Base-by-base conservation (phyloP, 2,888 invertebrate genomes). In the Drosophila histrio region DNA sequence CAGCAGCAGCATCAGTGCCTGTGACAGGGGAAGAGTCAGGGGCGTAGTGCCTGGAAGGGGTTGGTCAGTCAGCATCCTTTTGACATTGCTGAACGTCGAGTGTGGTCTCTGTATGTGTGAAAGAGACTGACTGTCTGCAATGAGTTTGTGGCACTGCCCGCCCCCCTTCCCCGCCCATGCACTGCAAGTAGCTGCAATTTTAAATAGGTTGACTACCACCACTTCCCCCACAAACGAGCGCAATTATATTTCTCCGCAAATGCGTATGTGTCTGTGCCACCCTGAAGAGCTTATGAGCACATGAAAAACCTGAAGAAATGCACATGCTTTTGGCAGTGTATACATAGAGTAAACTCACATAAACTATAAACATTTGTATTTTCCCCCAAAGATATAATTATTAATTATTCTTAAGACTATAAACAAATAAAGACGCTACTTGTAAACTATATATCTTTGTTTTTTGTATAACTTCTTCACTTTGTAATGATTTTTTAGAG, bases 151-250 rank as follows among this genome's bases (percentile, higher is more conserved):
- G 28, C 30, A 19, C 15, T 39, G 21, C 19, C 26, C 21, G 5
- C 17, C 49, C 46, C 38, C 41, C 11, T 19, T 9, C 7, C 34
- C 24, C 54, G 8, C 28, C 53, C 43, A 36, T 44, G 30, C 57
- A 43, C 44, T 72, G 73, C 67, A 73, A 76, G 73, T 68, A 72
- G 74, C 85, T 84, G 85, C 85, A 86, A 64, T 80, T 75, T 82
- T 50, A 39, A 62, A 66, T 71, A 72, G 58, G 26, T 50, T 66
- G 60, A 52, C 54, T 41, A 50, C 41, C 49, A 24, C 41, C 17
- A 13, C 5, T 15, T 3, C 26, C 32, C 19, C 28, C 38, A 24
- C 36, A 38, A 38, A 38, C 38, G 24, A 65, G 32, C 70, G 60
- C 75, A 61, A 64, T 75, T 77, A 85, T 70, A 49, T 53, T 39